A percentile compares a stretch with the other conserved stretches of the same genome.
Evolutionary conservation across 2,797 vertebrate species (phyloP).

Genomic region (Squalus acanthias): DNA sequence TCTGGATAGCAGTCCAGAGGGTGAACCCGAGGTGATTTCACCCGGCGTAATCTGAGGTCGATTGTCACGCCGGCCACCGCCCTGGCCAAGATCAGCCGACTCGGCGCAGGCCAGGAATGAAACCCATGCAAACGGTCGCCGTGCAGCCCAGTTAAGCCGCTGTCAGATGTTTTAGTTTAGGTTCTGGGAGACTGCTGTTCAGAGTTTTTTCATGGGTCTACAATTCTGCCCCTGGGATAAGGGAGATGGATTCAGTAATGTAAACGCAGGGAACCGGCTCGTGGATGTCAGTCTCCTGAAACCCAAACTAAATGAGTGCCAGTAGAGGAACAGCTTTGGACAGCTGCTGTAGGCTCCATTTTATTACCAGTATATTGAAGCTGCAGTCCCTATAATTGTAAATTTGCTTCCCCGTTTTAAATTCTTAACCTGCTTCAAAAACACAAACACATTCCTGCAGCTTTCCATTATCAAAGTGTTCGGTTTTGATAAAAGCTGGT

Average conservation of each 20-base stretch:
- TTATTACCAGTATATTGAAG: not conserved
- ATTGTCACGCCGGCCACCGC: not conserved
- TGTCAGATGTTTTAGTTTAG: not conserved
- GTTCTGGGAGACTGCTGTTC: not conserved
- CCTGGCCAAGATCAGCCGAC: not conserved
- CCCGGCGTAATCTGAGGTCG: not conserved
- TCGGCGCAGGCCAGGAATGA: not conserved
- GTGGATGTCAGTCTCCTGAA: not conserved
- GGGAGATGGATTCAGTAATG: not conserved
- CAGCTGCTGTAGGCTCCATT: not conserved
- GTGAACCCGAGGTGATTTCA: not conserved
- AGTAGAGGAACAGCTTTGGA: not conserved
- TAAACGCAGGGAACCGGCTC: not conserved
- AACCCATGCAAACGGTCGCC: not conserved
- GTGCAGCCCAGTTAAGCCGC: too few species aligned
- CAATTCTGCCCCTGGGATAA: not conserved
- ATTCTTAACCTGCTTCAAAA: not conserved
- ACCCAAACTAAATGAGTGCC: not conserved
- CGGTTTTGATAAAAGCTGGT: not conserved
- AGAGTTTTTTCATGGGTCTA: not conserved
- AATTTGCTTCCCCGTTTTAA: not conserved
- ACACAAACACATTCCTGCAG: not conserved
- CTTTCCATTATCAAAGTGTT: not conserved
- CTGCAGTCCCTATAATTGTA: not conserved
- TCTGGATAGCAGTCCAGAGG: not conserved